Percentiles rank a stretch among this genome's conserved stretches.
These are phyloP conservation scores for Lamproptera curius DNA, from an alignment of 2,888 invertebrate species.

Conservation along the genomic window DNA sequence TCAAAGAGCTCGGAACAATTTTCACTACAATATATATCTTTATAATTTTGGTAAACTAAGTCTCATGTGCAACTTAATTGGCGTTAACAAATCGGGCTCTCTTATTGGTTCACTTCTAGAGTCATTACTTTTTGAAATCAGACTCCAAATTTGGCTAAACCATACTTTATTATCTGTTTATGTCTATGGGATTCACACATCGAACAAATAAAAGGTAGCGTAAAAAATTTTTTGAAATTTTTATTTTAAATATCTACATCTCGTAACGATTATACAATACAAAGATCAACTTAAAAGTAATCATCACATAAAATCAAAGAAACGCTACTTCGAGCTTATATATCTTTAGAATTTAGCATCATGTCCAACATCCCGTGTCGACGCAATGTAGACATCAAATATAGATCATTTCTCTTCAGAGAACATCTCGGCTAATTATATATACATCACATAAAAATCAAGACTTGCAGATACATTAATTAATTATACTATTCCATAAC, in stretches of 20 bases:
- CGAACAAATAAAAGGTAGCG: too few relatives aligned
- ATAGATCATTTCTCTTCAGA: conserved; percentile 36
- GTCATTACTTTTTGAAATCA: too few relatives aligned
- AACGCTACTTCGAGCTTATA: conserved; percentile 43
- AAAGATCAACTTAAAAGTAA: conserved; percentile 57
- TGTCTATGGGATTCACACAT: too few relatives aligned
- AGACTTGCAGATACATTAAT: conserved; percentile 20
- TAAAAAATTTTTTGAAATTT: conserved; percentile 57
- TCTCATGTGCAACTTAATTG: too few relatives aligned
- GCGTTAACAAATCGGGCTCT: too few relatives aligned
- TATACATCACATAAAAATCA: conserved; percentile 29
- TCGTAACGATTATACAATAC: conserved; percentile 54
- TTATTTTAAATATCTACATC: conserved; percentile 65
- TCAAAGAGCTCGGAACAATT: too few relatives aligned
- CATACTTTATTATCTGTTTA: too few relatives aligned
- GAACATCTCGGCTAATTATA: conserved; percentile 25
- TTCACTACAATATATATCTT: too few relatives aligned
- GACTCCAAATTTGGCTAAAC: too few relatives aligned
- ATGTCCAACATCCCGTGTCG: conserved; percentile 26
- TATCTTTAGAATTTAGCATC: conserved; percentile 51
- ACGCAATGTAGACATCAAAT: conserved; percentile 21
- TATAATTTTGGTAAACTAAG: too few relatives aligned
- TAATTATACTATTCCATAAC: conserved; percentile 38
- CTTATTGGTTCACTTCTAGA: too few relatives aligned
- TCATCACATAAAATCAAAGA: conserved; percentile 65